phyloP scores from a whole-genome alignment of 2,888 invertebrate genomes.

The Agrochola lychnidis region DNA sequence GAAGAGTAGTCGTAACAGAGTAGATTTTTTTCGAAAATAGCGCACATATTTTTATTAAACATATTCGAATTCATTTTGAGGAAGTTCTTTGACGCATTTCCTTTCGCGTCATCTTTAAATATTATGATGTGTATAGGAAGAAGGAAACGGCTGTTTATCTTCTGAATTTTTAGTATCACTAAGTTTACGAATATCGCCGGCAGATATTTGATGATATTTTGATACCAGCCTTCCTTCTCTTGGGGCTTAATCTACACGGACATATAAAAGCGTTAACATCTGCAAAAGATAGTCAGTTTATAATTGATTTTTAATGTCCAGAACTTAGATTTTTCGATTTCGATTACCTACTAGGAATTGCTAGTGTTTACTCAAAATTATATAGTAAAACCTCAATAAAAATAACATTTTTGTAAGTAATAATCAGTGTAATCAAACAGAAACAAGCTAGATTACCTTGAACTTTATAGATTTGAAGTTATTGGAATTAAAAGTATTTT shows the following conservation, averaged over 20 bases:
- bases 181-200: background rate
- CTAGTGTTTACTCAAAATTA: background rate
- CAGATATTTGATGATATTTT: conserved; percentile 13
- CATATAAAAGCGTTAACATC: background rate
- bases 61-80: conserved; percentile 12
- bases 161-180: conserved; percentile 12
- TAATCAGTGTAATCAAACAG: background rate
- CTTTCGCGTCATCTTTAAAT: conserved; percentile 37
- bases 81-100: conserved; percentile 51
- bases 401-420: background rate
- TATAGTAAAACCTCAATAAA: background rate
- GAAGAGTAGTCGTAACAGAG: background rate
- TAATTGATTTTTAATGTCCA: conserved; percentile 3
- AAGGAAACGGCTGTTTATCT: conserved; percentile 38
- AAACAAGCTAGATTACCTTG: conserved; percentile 37
- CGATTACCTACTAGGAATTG: background rate
- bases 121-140: conserved; percentile 33
- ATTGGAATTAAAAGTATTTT: background rate
- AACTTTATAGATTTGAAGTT: conserved; percentile 33
- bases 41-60: background rate
- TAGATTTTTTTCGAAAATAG: conserved; percentile 3
- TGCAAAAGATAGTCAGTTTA: background rate
- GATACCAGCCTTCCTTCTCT: background rate
- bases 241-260: background rate
- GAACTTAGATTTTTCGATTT: conserved; percentile 2